Percentiles rank a stretch among this genome's conserved stretches.
Evolutionary conservation across 2,797 vertebrate genomes (phyloP).

Genomic region (Botia almorhae): DNA sequence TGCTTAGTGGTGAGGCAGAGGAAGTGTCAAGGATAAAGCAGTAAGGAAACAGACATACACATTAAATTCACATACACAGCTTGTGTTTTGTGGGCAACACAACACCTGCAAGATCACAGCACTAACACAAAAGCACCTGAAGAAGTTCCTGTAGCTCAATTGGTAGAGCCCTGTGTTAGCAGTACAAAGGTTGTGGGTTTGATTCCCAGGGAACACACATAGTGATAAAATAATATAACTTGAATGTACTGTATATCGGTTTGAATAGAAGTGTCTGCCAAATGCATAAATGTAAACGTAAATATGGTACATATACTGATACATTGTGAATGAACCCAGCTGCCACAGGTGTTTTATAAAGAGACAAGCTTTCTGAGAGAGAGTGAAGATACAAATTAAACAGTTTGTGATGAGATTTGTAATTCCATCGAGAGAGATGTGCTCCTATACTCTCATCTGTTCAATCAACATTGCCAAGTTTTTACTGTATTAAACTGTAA

Average conservation of each 20-base stretch:
- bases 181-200: too few species aligned
- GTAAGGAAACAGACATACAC: constrained; percentile 6
- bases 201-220: too few species aligned
- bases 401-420: constrained; percentile 28
- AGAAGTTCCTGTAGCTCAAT: neutral
- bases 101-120: neutral
- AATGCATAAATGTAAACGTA: too few species aligned
- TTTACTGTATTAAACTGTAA: constrained; percentile 10
- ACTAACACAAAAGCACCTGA: neutral
- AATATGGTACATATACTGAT: too few species aligned
- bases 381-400: neutral
- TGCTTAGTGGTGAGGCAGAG: constrained; percentile 10
- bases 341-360: too few species aligned
- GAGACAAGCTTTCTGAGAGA: too few species aligned
- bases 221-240: too few species aligned
- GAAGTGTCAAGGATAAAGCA: constrained; percentile 2
- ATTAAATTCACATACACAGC: constrained; percentile 9
- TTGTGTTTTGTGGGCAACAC: neutral
- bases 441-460: constrained; percentile 8
- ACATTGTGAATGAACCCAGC: too few species aligned
- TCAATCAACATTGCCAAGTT: constrained; percentile 30
- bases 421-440: constrained; percentile 31
- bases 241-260: too few species aligned
- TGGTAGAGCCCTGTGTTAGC: too few species aligned
- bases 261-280: too few species aligned